Percentiles rank a stretch among this genome's conserved stretches.
phyloP scores from a whole-genome alignment of 1,140 invertebrate species.

The Dendrolimus punctatus region DNA sequence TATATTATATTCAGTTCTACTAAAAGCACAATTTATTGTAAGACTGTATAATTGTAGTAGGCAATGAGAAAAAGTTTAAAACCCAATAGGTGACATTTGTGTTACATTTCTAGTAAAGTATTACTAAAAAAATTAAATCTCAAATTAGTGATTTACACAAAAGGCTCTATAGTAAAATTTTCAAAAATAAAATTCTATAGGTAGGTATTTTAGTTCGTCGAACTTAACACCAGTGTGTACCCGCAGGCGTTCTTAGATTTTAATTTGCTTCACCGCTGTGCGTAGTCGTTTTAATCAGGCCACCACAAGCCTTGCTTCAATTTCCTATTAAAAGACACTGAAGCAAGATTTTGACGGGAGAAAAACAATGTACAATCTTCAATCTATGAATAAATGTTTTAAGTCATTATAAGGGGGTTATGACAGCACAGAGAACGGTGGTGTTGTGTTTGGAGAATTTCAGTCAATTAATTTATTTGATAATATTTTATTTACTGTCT shows the following conservation, averaged over 20 bases:
- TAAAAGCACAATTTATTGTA: too few species aligned
- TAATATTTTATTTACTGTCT: too few species aligned
- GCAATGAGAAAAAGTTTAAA: too few species aligned
- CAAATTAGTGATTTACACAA: too few species aligned
- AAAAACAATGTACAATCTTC: constrained; percentile 51
- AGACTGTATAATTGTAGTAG: too few species aligned
- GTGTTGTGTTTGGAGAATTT: background rate
- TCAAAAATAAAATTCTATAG: too few species aligned
- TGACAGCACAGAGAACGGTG: constrained; percentile 28
- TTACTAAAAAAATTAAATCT: too few species aligned
- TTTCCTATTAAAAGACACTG: constrained; percentile 57
- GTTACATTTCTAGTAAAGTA: too few species aligned
- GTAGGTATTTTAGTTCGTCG: background rate
- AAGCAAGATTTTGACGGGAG: constrained; percentile 39
- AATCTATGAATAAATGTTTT: constrained; percentile 66
- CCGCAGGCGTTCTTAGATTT: constrained; percentile 45
- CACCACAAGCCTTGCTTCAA: constrained; percentile 51
- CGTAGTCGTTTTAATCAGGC: constrained; percentile 58
- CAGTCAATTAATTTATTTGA: too few species aligned
- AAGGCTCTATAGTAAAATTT: too few species aligned
- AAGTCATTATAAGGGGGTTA: constrained; percentile 38
- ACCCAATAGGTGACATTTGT: too few species aligned
- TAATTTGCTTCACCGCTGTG: constrained; percentile 44
- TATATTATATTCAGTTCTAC: too few species aligned
- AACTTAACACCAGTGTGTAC: constrained; percentile 3